Conservation (phyloP, 1,140 invertebrate genomes). For the Elysia chlorotica region DNA sequence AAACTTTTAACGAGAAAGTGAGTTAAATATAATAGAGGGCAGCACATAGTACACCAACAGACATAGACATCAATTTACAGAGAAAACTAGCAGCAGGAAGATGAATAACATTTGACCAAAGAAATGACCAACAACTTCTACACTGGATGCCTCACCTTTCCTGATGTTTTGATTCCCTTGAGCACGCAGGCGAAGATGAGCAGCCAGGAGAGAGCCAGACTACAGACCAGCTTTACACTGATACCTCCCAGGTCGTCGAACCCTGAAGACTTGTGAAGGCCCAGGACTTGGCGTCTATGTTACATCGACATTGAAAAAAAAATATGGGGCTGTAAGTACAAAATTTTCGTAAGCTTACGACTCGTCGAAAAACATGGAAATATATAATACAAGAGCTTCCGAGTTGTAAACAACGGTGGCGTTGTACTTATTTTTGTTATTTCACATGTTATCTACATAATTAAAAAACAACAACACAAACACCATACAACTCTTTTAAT, state of each 20-base stretch:
- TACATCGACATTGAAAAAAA: background rate
- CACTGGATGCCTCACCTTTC: slow-evolving; percentile 44
- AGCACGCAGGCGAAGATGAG: slow-evolving; percentile 55
- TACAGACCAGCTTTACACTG: slow-evolving; percentile 46
- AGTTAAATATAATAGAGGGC: too few relatives aligned
- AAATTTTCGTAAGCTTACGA: background rate
- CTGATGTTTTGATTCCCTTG: slow-evolving; percentile 54
- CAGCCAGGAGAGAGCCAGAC: slow-evolving; percentile 53
- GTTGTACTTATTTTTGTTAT: background rate
- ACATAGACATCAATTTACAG: too few relatives aligned
- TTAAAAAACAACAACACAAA: background rate
- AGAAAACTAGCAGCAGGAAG: too few relatives aligned
- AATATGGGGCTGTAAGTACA: background rate
- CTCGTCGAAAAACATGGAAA: too few relatives aligned
- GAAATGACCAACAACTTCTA: too few relatives aligned
- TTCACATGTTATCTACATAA: background rate
- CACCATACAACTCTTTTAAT: too few relatives aligned
- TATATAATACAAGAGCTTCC: too few relatives aligned
- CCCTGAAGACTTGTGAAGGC: slow-evolving; percentile 41
- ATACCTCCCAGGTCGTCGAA: slow-evolving; percentile 46
- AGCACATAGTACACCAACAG: too few relatives aligned
- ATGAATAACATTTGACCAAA: too few relatives aligned
- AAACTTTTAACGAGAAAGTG: too few relatives aligned
- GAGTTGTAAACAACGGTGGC: too few relatives aligned
- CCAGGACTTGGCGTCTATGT: slow-evolving; percentile 39